Base-by-base conservation (phyloP, 2,113 vertebrate genomes). In the Enhydra lutris region DNA sequence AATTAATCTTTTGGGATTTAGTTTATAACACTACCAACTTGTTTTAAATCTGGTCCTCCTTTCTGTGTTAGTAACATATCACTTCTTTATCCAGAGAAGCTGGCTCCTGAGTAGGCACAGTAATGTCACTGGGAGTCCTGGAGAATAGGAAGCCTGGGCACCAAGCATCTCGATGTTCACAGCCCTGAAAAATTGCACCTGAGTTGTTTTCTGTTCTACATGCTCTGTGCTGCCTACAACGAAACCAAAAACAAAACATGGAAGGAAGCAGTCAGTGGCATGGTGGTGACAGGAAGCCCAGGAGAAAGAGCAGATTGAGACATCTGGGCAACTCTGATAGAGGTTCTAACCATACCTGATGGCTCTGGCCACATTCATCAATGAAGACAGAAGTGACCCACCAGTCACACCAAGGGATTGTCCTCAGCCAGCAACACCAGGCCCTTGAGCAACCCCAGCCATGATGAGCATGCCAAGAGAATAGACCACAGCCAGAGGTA, bases 111-210 rank as follows among this genome's bases (percentile, higher is more conserved):
- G 18, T 3, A 67, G 8, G 17, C 67, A 45, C 29, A 71, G 18
- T 23, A 14, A 81, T 21, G 7, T 39, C 9, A 17, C 17, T 4
- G 0, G 8, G 81, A 67, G 15, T 9, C 4, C 23, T 1, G 7
- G 47, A 93, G 31, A 26, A 52, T 4, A 31, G 55, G 71, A 88
- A 67, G 12, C 36, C 0, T 13, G 24, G 18, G n/a, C 4, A 47
- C 39, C 59, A 31, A 83, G 24, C 6, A 1, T 9, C 9, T 76
- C 80, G 14, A 7, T 50, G 26, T 57, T 74, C 73, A 59, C 21
- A 71, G 11, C 45, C n/a, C 57, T 91, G 29, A 59, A n/a, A 76
- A 57, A 34, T 10, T 29, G 0, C 11, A 45, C 10, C 14, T 34
- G 4, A 11, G 39, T 21, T 7, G 14, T 91, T 13, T 87, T 87